Evolutionary conservation across 2,797 vertebrate species (phyloP).

Genomic region (Pristis pectinata): DNA sequence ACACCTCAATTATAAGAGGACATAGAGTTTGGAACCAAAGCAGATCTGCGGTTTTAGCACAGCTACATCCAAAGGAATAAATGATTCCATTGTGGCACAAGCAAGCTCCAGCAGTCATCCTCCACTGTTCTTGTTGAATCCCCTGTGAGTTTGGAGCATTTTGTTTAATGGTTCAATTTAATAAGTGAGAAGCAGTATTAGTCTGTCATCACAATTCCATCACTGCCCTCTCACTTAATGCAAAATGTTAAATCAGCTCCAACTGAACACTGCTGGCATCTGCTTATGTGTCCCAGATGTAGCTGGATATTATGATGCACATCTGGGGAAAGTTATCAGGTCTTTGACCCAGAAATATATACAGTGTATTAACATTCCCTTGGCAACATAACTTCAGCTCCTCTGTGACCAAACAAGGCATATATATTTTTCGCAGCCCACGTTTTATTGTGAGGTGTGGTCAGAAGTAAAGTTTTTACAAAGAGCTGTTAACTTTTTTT

Average conservation of each 20-base stretch:
- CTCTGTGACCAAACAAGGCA: constrained; percentile 13
- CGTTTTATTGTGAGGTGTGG: constrained; percentile 21
- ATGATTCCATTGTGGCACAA: not conserved
- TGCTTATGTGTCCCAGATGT: constrained; percentile 24
- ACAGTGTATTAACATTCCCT: constrained; percentile 38
- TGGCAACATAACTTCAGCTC: constrained; percentile 30
- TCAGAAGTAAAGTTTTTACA: not conserved
- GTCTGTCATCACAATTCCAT: not conserved
- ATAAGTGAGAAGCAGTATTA: not conserved
- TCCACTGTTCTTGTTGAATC: not conserved
- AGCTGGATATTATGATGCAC: not conserved
- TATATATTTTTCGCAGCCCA: not conserved
- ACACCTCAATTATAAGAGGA: not conserved
- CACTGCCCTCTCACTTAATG: not conserved
- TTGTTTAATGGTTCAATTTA: not conserved
- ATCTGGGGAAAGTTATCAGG: constrained; percentile 39
- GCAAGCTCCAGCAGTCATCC: not conserved
- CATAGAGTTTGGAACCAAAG: not conserved
- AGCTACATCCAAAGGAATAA: not conserved
- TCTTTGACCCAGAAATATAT: constrained; percentile 34
- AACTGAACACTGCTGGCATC: constrained; percentile 10
- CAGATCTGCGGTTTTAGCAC: not conserved
- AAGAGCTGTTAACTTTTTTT: not conserved
- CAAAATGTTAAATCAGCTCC: not conserved
- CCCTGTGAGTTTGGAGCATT: not conserved